These are phyloP conservation scores for Crotalus viridis DNA, from an alignment of 2,113 vertebrate species.

Conservation along the genomic window DNA sequence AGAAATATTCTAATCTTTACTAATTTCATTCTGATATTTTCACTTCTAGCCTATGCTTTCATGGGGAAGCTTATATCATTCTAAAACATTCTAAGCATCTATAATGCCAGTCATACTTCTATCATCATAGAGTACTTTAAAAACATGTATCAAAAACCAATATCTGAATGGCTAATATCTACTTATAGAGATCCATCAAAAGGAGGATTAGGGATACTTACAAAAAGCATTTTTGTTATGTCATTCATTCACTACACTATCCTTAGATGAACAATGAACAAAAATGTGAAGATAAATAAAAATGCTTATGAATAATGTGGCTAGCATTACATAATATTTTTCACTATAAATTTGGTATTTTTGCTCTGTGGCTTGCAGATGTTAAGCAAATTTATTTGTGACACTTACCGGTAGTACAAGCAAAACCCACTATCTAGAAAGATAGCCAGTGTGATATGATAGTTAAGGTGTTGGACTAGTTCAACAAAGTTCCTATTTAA, in stretches of 20 bases:
- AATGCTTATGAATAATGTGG: neutral
- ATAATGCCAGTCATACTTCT: neutral
- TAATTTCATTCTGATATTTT: neutral
- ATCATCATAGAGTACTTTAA: neutral
- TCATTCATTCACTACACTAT: neutral
- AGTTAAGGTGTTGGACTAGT: neutral
- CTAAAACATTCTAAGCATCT: neutral
- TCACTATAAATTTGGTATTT: neutral
- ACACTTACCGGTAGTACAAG: neutral
- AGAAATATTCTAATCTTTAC: neutral
- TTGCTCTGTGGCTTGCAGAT: slow-evolving; percentile 1
- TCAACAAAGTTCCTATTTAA: neutral
- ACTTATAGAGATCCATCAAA: neutral
- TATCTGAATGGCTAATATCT: neutral
- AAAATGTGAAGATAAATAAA: neutral
- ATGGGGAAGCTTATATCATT: neutral
- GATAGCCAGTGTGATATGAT: neutral
- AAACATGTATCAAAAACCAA: neutral
- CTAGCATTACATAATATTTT: neutral
- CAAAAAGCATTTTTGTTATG: neutral
- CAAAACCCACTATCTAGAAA: neutral
- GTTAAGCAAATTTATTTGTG: neutral
- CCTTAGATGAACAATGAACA: neutral
- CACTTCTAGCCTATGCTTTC: slow-evolving; percentile 2
- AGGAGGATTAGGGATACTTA: neutral